A percentile compares a stretch with the other conserved stretches of the same genome.
phyloP scores from a whole-genome alignment of 2,888 invertebrate genomes.

The Calameuta filiformis region DNA sequence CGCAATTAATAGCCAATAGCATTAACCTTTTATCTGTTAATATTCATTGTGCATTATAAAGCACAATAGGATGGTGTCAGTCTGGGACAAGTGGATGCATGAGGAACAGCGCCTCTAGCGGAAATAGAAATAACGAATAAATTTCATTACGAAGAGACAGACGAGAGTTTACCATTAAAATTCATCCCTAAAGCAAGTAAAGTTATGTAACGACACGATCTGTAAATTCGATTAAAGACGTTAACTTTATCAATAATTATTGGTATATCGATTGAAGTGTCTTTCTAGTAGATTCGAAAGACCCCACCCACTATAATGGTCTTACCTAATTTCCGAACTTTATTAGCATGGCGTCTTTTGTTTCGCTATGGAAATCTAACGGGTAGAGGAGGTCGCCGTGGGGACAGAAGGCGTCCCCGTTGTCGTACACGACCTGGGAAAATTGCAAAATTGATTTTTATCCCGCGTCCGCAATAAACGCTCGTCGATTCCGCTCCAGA shows the following conservation, averaged over 20 bases:
- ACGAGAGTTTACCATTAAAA: not conserved
- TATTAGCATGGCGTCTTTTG: not conserved
- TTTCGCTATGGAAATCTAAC: not conserved
- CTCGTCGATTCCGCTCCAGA: conserved; percentile 55
- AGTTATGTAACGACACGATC: not conserved
- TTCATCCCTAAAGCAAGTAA: not conserved
- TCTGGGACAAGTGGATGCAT: conserved; percentile 36
- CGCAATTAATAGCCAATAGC: conserved; percentile 50
- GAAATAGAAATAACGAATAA: not conserved
- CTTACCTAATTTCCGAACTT: not conserved
- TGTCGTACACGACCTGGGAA: conserved; percentile 49
- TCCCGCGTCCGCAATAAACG: conserved; percentile 46
- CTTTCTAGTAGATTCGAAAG: not conserved
- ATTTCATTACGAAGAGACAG: not conserved
- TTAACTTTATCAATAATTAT: not conserved
- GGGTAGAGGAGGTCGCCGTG: not conserved
- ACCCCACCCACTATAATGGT: not conserved
- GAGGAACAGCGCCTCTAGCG: conserved; percentile 19
- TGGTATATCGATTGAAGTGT: not conserved
- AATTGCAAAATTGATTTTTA: conserved; percentile 60
- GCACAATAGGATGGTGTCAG: conserved; percentile 38
- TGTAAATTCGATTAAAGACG: not conserved
- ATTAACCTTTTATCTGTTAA: conserved; percentile 54
- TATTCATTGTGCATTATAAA: conserved; percentile 54
- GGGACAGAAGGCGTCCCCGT: not conserved